Conservation (phyloP, 2,113 vertebrate genomes). For the Macaca fascicularis region T2T-MFA8v1.1 NC_088380.1:180162001-180162500, state of each 20-base stretch:
- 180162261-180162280: not conserved
- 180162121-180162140: not conserved
- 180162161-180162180: not conserved
- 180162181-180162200: not conserved
- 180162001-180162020: not conserved
- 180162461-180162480: not conserved
- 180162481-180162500: not conserved
- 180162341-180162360: not conserved
- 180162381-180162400: not conserved
- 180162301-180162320: not conserved
- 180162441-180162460: not conserved
- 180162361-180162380: not conserved
- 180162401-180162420: not conserved
- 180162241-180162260: not conserved
- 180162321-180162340: not conserved
- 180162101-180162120: not conserved
- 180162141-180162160: not conserved
- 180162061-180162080: not conserved
- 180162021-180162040: not conserved
- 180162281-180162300: not conserved
- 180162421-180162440: not conserved
- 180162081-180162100: not conserved
- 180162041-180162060: not conserved
- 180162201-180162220: not conserved
- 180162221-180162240: not conserved